These are phyloP conservation scores for Arrhamphus sclerolepis DNA, from an alignment of 2,797 vertebrate genomes.

Conservation along the genomic window DNA sequence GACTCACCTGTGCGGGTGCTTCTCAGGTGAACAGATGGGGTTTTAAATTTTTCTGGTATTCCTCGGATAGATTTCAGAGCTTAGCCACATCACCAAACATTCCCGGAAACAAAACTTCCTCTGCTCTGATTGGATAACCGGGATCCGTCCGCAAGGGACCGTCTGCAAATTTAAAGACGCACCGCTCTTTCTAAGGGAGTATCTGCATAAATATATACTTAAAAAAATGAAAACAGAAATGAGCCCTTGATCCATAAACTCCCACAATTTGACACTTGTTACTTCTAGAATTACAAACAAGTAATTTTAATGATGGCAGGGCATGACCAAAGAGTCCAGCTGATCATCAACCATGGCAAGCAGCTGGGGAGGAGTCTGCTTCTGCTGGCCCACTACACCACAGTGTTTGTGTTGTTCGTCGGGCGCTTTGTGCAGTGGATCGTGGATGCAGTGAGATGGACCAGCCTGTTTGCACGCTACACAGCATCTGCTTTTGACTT, in stretches of 20 bases:
- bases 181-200: conserved; percentile 17
- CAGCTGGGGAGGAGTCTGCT: conserved; percentile 77
- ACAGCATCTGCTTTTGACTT: conserved; percentile 72
- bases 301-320: conserved; percentile 43
- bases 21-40: conserved; percentile 51
- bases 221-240: conserved; percentile 26
- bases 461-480: conserved; percentile 62
- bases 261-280: background rate
- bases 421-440: conserved; percentile 70
- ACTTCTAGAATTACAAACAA: conserved; percentile 5
- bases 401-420: conserved; percentile 69
- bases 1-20: conserved; percentile 73
- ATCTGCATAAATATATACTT: conserved; percentile 6
- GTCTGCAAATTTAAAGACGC: conserved; percentile 39
- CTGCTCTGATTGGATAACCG: conserved; percentile 72
- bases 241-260: background rate
- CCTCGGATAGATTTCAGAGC: conserved; percentile 75
- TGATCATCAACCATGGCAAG: conserved; percentile 71
- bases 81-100: conserved; percentile 84
- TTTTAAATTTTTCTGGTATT: conserved; percentile 64
- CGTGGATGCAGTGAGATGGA: conserved; percentile 74
- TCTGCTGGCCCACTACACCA: conserved; percentile 73
- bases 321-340: conserved; percentile 67
- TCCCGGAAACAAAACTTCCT: conserved; percentile 81
- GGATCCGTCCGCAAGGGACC: conserved; percentile 52